A percentile compares a stretch with the other conserved stretches of the same genome.
Conservation (phyloP, 2,113 vertebrate genomes). For the Rhinolophus ferrumequinum region DNA sequence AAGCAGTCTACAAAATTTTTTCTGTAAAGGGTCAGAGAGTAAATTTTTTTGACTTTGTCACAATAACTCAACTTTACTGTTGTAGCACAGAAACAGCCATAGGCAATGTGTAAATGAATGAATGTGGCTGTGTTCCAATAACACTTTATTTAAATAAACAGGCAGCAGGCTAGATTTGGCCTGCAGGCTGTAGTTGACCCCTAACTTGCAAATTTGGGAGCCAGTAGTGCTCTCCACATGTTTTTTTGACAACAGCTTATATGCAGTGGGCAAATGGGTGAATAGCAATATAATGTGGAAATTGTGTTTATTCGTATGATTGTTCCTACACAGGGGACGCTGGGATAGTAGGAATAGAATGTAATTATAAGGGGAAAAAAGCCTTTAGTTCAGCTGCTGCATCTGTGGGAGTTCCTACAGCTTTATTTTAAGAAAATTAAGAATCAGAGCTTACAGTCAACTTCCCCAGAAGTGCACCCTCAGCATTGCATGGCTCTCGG, state of each 20-base stretch:
- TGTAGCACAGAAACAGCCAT: background rate
- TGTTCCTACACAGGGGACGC: background rate
- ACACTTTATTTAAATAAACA: conserved; percentile 25
- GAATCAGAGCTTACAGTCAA: background rate
- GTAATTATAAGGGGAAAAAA: background rate
- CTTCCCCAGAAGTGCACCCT: background rate
- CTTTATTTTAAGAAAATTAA: conserved; percentile 43
- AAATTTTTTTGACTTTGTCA: conserved; percentile 25
- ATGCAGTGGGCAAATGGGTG: background rate
- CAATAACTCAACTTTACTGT: background rate
- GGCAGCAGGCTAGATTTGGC: background rate
- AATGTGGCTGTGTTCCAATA: background rate
- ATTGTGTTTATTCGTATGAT: conserved; percentile 17
- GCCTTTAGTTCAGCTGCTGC: background rate
- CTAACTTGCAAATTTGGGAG: background rate
- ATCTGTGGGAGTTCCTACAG: background rate
- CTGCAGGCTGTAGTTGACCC: background rate
- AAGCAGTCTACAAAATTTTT: background rate
- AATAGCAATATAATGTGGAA: conserved; percentile 28
- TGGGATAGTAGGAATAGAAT: conserved; percentile 34
- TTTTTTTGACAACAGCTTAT: background rate
- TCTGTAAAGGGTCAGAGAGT: background rate
- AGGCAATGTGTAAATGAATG: background rate
- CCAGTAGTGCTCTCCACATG: background rate
- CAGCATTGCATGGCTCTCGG: background rate